Percentiles rank a stretch among this genome's conserved stretches.
Evolutionary conservation across 1,140 invertebrate species (phyloP).

Genomic region (Dreissena polymorpha): DNA sequence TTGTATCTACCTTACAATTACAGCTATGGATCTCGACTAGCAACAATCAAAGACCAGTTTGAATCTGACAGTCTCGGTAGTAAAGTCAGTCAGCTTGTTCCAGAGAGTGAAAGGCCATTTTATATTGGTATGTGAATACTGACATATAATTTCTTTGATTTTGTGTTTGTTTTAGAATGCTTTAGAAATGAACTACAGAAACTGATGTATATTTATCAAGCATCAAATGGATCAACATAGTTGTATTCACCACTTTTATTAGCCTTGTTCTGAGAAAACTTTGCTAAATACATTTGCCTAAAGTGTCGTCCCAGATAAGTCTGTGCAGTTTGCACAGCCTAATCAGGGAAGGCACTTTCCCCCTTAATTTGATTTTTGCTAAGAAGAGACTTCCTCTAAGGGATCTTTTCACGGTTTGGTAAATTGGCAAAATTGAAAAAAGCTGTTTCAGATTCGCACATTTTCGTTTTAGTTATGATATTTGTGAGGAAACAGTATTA

Average conservation of each 20-base stretch:
- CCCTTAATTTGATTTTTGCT: too few species aligned
- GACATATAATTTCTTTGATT: not conserved
- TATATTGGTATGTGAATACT: slow-evolving; percentile 27
- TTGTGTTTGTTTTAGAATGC: not conserved
- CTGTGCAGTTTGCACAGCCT: too few species aligned
- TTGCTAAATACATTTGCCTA: not conserved
- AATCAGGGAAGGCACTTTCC: not conserved
- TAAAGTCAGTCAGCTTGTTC: not conserved
- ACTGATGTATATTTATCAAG: not conserved
- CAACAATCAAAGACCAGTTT: slow-evolving; percentile 36
- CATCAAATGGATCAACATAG: not conserved
- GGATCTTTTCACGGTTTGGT: too few species aligned
- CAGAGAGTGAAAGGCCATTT: not conserved
- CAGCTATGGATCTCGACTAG: slow-evolving; percentile 53
- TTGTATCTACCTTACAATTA: not conserved
- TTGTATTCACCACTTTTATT: not conserved
- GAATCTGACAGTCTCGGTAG: slow-evolving; percentile 37
- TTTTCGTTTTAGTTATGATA: too few species aligned
- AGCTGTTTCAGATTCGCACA: too few species aligned
- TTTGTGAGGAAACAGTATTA: too few species aligned
- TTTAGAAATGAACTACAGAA: not conserved
- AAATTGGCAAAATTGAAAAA: too few species aligned
- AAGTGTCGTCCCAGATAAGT: not conserved
- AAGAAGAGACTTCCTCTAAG: too few species aligned
- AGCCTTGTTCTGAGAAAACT: not conserved